These are phyloP conservation scores for Prietella phreatophila DNA, from an alignment of 2,113 vertebrate species.

Conservation along the genomic window DNA sequence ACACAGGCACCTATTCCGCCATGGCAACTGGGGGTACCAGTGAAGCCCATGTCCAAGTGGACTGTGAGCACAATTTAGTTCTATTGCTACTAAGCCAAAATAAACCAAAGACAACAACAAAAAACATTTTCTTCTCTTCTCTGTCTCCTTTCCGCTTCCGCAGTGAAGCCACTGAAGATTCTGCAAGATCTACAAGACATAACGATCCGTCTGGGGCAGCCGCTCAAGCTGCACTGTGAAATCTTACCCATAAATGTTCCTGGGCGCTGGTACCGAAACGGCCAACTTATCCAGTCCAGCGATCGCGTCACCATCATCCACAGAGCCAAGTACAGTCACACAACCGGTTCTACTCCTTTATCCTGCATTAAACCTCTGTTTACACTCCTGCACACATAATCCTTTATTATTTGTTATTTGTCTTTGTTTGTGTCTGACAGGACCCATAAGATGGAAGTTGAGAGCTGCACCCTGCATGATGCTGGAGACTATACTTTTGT, in stretches of 20 bases:
- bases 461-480: constrained; percentile 78
- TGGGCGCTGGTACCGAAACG: constrained; percentile 96
- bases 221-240: constrained; percentile 89
- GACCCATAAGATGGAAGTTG: constrained; percentile 85
- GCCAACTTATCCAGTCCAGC: constrained; percentile 83
- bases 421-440: constrained; percentile 64
- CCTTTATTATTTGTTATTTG: not conserved
- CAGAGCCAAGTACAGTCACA: constrained; percentile 79
- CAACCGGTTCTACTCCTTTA: no score
- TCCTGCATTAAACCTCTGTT: not conserved
- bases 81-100: not conserved
- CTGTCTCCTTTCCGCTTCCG: not conserved
- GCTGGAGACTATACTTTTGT: constrained; percentile 92
- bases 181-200: constrained; percentile 81
- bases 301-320: constrained; percentile 87
- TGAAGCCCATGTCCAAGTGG: constrained; percentile 81
- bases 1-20: constrained; percentile 86
- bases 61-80: constrained; percentile 64
- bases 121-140: not conserved
- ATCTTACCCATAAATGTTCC: constrained; percentile 84
- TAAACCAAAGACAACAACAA: not conserved
- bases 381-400: not conserved
- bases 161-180: constrained; percentile 93
- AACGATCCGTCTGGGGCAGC: constrained; percentile 83
- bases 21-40: constrained; percentile 92